A percentile compares a stretch with the other conserved stretches of the same genome.
phyloP scores from a whole-genome alignment of 1,140 invertebrate species.

The Panagrolaimus sp. region DNA sequence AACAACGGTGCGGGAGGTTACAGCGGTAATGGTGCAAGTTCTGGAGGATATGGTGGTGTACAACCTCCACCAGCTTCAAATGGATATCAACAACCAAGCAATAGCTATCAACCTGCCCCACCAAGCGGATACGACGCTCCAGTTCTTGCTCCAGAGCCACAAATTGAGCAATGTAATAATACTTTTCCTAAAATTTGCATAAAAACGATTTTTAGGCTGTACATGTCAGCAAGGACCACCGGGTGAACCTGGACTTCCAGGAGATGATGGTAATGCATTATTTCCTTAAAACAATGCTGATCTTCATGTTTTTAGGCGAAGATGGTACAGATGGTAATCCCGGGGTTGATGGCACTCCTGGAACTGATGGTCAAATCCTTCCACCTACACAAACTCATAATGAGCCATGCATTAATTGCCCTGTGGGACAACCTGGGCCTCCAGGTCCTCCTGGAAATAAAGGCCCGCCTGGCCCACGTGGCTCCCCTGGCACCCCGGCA shows the following conservation, averaged over 20 bases:
- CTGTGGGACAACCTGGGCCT: not conserved
- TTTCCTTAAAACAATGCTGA: no score
- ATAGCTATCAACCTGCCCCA: not conserved
- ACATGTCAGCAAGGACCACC: constrained; percentile 5
- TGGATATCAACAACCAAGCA: not conserved
- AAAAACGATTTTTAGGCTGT: not conserved
- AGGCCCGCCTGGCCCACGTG: not conserved
- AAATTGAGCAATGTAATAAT: constrained; percentile 6
- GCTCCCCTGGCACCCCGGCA: not conserved
- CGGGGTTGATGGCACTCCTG: not conserved
- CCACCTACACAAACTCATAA: not conserved
- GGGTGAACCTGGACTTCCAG: not conserved
- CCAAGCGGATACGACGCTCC: not conserved
- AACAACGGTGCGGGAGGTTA: not conserved
- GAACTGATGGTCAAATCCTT: constrained; percentile 1
- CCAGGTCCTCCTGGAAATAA: not conserved
- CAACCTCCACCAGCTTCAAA: not conserved
- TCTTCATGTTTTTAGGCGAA: not conserved
- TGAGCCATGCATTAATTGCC: constrained; percentile 11
- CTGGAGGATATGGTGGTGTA: not conserved
- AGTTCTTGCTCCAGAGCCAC: not conserved
- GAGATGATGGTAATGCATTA: not conserved
- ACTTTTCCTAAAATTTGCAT: not conserved
- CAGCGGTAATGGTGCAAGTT: not conserved
- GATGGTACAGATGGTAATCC: constrained; percentile 5